These are phyloP conservation scores for Channallabes apus DNA, from an alignment of 2,797 vertebrate species.

Conservation along the genomic window DNA sequence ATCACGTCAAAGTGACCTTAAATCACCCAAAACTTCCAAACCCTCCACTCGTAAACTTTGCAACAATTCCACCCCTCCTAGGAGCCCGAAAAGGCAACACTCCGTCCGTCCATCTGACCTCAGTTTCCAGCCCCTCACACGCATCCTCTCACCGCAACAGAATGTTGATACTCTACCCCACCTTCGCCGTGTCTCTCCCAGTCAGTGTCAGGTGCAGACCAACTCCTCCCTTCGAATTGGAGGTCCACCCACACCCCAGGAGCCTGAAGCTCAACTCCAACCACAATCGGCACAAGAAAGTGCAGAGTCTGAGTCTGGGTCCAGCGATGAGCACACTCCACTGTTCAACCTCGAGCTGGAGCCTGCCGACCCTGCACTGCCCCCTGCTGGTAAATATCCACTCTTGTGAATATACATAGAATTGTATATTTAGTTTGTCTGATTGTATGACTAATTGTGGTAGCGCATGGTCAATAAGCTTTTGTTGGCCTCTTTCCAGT, in stretches of 20 bases:
- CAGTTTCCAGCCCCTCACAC: slow-evolving; percentile 79
- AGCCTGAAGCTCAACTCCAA: slow-evolving; percentile 46
- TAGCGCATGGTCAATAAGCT: neutral
- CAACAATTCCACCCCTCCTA: slow-evolving; percentile 59
- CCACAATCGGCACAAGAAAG: slow-evolving; percentile 62
- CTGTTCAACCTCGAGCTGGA: slow-evolving; percentile 74
- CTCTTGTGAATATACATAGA: neutral
- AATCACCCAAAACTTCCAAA: slow-evolving; percentile 62
- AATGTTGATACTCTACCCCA: slow-evolving; percentile 88
- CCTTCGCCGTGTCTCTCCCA: slow-evolving; percentile 85
- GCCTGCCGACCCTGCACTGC: slow-evolving; percentile 33
- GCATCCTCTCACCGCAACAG: slow-evolving; percentile 80
- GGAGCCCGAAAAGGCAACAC: slow-evolving; percentile 76
- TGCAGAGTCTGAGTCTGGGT: slow-evolving; percentile 69
- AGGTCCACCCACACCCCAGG: slow-evolving; percentile 65
- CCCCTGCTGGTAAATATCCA: slow-evolving; percentile 24
- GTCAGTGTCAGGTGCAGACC: slow-evolving; percentile 87
- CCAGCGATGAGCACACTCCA: slow-evolving; percentile 71
- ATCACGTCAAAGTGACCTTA: slow-evolving; percentile 47
- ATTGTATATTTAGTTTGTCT: neutral
- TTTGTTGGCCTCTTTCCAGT: neutral
- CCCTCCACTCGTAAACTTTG: slow-evolving; percentile 68
- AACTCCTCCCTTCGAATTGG: slow-evolving; percentile 84
- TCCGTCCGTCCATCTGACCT: slow-evolving; percentile 81
- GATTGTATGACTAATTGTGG: no score